These are phyloP conservation scores for Anastrepha obliqua DNA, from an alignment of 1,140 invertebrate species.

Conservation along the genomic window DNA sequence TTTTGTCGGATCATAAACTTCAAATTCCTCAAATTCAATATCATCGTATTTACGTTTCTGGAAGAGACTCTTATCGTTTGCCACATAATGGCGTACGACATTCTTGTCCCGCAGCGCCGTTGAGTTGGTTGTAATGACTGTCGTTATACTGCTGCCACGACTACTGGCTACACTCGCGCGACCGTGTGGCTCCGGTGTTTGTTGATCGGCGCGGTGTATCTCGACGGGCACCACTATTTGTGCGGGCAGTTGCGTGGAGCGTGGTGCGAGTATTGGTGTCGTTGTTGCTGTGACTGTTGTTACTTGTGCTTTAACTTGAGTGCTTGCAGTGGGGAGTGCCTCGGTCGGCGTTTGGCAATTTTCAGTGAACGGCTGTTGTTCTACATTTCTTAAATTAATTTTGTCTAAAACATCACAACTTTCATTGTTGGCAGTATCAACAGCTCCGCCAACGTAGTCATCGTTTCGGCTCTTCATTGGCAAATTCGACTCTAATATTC, in stretches of 20 bases:
- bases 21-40: conserved; percentile 89
- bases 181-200: not conserved
- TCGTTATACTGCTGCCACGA: conserved; percentile 56
- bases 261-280: conserved; percentile 16
- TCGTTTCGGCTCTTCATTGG: not conserved
- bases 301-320: not conserved
- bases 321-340: not conserved
- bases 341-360: not conserved
- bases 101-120: conserved; percentile 62
- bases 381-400: not conserved
- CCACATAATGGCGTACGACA: conserved; percentile 71
- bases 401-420: not conserved
- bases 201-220: conserved; percentile 60
- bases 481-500: conserved; percentile 38
- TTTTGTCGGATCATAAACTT: conserved; percentile 77
- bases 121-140: conserved; percentile 55
- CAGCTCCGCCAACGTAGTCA: not conserved
- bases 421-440: not conserved
- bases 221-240: conserved; percentile 71
- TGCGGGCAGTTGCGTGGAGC: conserved; percentile 52
- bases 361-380: not conserved
- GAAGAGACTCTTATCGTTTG: conserved; percentile 75
- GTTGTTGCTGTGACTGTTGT: not conserved
- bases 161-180: conserved; percentile 65
- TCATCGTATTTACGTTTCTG: conserved; percentile 81